A percentile compares a stretch with the other conserved stretches of the same genome.
These are phyloP conservation scores for Spilarctia lutea DNA, from an alignment of 2,888 invertebrate species.

Conservation along the genomic window DNA sequence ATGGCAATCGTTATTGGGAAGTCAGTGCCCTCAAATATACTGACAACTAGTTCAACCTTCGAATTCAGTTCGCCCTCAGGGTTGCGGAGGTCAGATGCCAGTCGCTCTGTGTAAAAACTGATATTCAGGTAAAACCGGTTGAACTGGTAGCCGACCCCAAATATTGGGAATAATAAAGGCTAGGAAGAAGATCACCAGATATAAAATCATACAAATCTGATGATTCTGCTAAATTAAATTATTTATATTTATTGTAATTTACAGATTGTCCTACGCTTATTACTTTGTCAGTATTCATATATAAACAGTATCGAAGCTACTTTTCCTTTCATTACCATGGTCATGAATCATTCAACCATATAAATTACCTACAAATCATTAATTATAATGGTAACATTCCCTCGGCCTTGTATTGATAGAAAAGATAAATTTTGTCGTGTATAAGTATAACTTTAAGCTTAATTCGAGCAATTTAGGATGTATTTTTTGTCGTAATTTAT, in stretches of 20 bases:
- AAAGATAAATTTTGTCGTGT: slow-evolving; percentile 27
- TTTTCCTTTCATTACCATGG: slow-evolving; percentile 20
- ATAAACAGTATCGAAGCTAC: not conserved
- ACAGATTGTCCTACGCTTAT: not conserved
- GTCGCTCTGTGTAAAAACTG: no score
- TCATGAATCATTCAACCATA: slow-evolving; percentile 17
- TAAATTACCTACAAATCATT: slow-evolving; percentile 26
- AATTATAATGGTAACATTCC: slow-evolving; percentile 44
- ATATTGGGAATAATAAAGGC: no score
- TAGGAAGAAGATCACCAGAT: no score
- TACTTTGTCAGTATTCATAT: not conserved
- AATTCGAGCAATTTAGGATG: slow-evolving; percentile 31
- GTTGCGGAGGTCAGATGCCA: no score
- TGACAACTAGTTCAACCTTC: no score
- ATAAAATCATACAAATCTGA: no score
- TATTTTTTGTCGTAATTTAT: slow-evolving; percentile 31
- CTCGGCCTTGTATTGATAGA: slow-evolving; percentile 46
- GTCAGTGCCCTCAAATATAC: no score
- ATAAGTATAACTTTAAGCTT: slow-evolving; percentile 23
- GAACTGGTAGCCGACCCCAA: no score
- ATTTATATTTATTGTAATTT: not conserved
- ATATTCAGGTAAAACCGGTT: no score
- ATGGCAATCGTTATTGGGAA: no score
- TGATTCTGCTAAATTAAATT: not conserved
- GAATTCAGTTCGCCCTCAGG: no score